Evolutionary conservation across 2,797 vertebrate genomes (phyloP), one percentile per base, ranked within the genome.

Genomic region (Ptychadena robeensis): DNA sequence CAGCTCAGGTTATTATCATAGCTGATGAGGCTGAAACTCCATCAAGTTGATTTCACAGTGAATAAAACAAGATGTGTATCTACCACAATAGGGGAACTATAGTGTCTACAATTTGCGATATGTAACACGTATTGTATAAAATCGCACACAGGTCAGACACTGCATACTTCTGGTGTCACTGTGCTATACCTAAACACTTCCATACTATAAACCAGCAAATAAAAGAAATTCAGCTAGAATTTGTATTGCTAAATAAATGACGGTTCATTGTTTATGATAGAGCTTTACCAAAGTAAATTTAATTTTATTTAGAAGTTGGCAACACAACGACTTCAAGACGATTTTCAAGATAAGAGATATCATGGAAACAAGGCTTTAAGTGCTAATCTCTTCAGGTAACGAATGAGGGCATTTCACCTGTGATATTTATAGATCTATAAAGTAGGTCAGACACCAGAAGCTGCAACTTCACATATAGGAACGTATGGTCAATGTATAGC

Each of bases 401-500:
- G 9, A 25, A 9, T 61, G 59, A 61, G 2, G 3, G 25, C 27
- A 61, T 22, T 27, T 38, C 34, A 63, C 15, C 48, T 27, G 57
- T 14, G 73, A 10, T 74, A 32, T 65, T 40, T 74, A 59, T 63
- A 73, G 8, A 35, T 27, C 30, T 22, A 76, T 38, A 30, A 75
- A 64, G n/a, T 74, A 63, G 73, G 73, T 74, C 73, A 74, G 28
- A 12, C 4, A n/a, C 37, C 61, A 37, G 9, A 48, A 25, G 25
- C 27, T 2, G 65, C 37, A 18, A n/a, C 12, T 70, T 75, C 57
- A 38, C 38, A 88, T 61, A 86, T 82, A 3, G 64, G 83, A 85
- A 40, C 35, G 48, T 73, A 86, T 25, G 12, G 69, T 14, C 59
- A 53, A n/a, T 6, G 18, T 22, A 53, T 3, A 22, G 18, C 15